A percentile compares a stretch with the other conserved stretches of the same genome.
phyloP scores from a whole-genome alignment of 2,797 vertebrate species.

The Okamejei kenojei region DNA sequence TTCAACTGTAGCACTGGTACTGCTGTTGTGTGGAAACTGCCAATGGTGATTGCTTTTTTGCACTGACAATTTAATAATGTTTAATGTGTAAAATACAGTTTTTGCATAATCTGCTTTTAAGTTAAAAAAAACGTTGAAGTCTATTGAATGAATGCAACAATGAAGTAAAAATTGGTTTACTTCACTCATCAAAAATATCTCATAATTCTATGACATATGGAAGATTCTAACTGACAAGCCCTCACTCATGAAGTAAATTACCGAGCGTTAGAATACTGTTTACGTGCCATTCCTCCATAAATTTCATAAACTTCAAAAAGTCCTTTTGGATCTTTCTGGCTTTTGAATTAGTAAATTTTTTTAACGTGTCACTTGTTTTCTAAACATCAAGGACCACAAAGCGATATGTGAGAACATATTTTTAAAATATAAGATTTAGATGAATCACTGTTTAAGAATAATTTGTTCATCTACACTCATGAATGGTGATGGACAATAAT shows the following conservation, averaged over 20 bases:
- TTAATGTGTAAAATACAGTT: background rate
- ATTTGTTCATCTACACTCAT: background rate
- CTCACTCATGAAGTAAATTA: slow-evolving; percentile 22
- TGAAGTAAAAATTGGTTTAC: background rate
- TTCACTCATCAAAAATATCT: slow-evolving; percentile 23
- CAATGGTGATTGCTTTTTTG: background rate
- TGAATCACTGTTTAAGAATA: background rate
- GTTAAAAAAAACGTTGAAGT: background rate
- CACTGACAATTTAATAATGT: background rate
- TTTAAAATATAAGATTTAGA: background rate
- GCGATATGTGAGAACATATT: background rate
- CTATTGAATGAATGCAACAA: background rate
- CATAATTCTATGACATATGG: background rate
- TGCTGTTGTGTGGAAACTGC: background rate
- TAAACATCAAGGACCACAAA: background rate
- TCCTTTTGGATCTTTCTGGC: background rate
- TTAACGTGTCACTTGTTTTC: background rate
- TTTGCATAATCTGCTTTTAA: background rate
- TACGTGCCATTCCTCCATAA: slow-evolving; percentile 10
- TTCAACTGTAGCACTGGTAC: background rate
- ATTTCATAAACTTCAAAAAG: slow-evolving; percentile 16
- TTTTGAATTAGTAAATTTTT: background rate
- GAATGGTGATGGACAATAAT: background rate
- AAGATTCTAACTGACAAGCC: background rate
- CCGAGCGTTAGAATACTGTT: background rate